These are phyloP conservation scores for Isotomurus palustris DNA, from an alignment of 2,888 invertebrate genomes.

Conservation along the genomic window DNA sequence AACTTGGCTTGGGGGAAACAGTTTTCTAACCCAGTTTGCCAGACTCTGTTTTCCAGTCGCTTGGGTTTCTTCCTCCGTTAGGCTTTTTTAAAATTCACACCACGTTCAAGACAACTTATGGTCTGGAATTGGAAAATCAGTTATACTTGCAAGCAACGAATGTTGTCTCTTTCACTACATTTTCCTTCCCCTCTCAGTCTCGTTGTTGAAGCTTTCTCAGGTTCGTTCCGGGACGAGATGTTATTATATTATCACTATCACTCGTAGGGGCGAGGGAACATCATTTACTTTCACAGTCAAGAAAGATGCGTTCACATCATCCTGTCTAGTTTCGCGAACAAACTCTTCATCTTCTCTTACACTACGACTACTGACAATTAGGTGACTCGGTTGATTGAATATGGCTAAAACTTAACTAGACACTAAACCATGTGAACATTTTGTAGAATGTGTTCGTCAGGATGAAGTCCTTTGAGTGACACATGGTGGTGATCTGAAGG, in stretches of 20 bases:
- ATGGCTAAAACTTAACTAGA: background rate
- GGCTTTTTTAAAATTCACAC: background rate
- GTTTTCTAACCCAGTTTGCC: background rate
- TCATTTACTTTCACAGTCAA: too few species aligned
- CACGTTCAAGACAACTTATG: constrained; percentile 1
- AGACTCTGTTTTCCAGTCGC: background rate
- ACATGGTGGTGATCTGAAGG: constrained; percentile 45
- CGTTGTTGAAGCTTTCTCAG: background rate
- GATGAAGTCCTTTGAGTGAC: constrained; percentile 43
- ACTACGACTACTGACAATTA: background rate
- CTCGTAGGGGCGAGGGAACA: too few species aligned
- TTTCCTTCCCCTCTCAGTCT: background rate
- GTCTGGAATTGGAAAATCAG: constrained; percentile 3
- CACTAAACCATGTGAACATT: constrained; percentile 47
- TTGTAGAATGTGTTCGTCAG: constrained; percentile 45
- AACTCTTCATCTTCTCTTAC: background rate
- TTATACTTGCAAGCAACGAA: constrained; percentile 4
- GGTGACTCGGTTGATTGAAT: constrained; percentile 10
- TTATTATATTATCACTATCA: too few species aligned
- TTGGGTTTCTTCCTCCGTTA: background rate
- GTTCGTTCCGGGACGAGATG: too few species aligned
- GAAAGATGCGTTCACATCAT: too few species aligned
- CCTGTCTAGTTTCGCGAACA: too few species aligned
- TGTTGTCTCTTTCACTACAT: constrained; percentile 3
- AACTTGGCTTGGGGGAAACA: background rate